Percentiles rank a stretch among this genome's conserved stretches.
phyloP scores from a whole-genome alignment of 1,140 invertebrate genomes.

The Sinonovacula constricta region DNA sequence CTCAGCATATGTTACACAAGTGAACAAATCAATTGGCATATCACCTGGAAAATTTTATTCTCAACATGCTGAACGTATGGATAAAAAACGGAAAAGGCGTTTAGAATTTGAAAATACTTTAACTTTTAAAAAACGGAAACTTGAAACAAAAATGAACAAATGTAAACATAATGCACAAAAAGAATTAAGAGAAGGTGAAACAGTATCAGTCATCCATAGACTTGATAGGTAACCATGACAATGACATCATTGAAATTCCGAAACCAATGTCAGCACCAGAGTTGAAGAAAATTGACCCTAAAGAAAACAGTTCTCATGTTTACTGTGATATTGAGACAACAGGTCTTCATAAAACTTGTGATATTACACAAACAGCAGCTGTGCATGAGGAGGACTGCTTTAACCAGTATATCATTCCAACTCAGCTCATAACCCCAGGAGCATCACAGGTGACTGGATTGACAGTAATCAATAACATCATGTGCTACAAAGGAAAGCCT shows the following conservation, averaged over 20 bases:
- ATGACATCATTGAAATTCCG: conserved; percentile 8
- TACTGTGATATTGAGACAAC: conserved; percentile 30
- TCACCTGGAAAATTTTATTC: not conserved
- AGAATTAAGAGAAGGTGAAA: not conserved
- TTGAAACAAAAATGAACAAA: not conserved
- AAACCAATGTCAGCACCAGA: not conserved
- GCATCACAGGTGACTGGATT: too few relatives aligned
- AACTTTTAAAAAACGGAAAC: not conserved
- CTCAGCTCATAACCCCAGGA: too few relatives aligned
- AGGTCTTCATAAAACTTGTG: not conserved
- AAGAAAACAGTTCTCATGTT: not conserved
- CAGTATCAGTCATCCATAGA: conserved; percentile 5
- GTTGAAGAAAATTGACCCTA: not conserved
- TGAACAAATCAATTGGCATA: not conserved
- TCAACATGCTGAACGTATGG: not conserved
- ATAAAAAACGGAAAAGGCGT: not conserved
- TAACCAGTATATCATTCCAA: conserved; percentile 5
- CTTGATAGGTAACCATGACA: not conserved
- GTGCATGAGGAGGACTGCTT: not conserved
- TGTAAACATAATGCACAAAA: not conserved
- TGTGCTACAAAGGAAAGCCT: conserved; percentile 3
- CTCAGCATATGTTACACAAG: conserved; percentile 26
- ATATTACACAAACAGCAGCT: conserved; percentile 18
- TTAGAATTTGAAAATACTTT: not conserved
- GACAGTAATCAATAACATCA: not conserved